Evolutionary conservation across 2,888 invertebrate genomes (phyloP).

Genomic region (Oligia latruncula): DNA sequence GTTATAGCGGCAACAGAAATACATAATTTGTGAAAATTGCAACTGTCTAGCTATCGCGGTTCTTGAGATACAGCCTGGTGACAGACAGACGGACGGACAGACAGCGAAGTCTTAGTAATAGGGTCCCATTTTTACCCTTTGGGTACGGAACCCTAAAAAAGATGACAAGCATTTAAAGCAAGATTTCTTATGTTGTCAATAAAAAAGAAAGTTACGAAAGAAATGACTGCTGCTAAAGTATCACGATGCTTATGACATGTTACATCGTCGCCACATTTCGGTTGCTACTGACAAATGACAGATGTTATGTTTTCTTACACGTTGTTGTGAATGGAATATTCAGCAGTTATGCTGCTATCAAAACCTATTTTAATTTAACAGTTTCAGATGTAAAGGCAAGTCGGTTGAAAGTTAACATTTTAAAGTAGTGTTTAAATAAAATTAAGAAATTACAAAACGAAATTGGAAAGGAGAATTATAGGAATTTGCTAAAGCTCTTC

Average conservation of each 20-base stretch:
- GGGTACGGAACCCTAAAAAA: neutral
- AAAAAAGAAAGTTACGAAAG: conserved; percentile 57
- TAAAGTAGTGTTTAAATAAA: neutral
- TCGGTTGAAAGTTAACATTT: neutral
- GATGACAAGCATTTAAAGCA: conserved; percentile 38
- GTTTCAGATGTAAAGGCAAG: neutral
- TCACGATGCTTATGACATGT: conserved; percentile 32
- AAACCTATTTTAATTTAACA: neutral
- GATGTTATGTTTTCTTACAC: conserved; percentile 24
- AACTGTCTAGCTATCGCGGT: no score
- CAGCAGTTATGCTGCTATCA: neutral
- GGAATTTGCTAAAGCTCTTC: neutral
- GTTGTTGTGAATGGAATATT: conserved; percentile 16
- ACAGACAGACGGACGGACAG: no score
- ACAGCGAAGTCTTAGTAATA: no score
- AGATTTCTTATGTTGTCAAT: conserved; percentile 44
- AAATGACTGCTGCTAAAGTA: conserved; percentile 35
- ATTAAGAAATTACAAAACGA: neutral
- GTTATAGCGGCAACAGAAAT: no score
- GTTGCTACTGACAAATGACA: conserved; percentile 12
- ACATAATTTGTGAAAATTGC: no score
- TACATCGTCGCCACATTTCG: conserved; percentile 28
- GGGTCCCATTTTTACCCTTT: no score
- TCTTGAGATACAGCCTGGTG: no score
- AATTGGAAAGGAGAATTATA: neutral